Base-by-base conservation (phyloP, 2,888 invertebrate species). In the Drosophila pegasa region DNA sequence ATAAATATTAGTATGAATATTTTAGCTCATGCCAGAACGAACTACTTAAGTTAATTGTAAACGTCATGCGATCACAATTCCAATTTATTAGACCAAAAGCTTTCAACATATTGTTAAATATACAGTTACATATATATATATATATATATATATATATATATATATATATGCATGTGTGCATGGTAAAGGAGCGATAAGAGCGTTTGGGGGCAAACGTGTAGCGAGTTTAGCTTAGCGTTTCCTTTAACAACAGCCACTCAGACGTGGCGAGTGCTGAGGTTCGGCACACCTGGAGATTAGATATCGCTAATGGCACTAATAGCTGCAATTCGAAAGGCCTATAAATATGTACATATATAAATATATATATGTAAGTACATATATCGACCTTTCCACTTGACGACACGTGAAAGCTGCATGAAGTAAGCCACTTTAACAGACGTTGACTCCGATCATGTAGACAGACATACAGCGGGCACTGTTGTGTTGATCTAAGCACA, bases 21-120 rank as follows among this genome's bases (percentile, higher is more conserved):
- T 12, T 64, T 43, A 5, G 14, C 51, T 10, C 37, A 52, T 14
- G 7, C 37, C 37, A 18, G 4, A 37, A 5, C 37, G 8, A 37
- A 38, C n/a, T 60, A 73, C 72, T 73, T 64, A 41, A 52, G 59
- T 54, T 75, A 75, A 75, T 75, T 78, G 79, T 47, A 20, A 50
- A 16, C n/a, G 69, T 57, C 78, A 74, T 68, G 68, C 58, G 41
- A 74, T 78, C 58, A 40, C 48, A 61, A 74, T 50, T 65, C 55
- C 35, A 66, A 76, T 74, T 57, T 69, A 69, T 69, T 66, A 75
- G 38, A 60, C 20, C 75, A 61, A 66, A 58, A 43, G 60, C 60
- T 63, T 59, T 25, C 1, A 20, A 45, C 27, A 14, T 37, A 45
- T 37, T 5, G 12, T 18, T 43, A 31, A n/a, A 27, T 3, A 10